phyloP scores from a whole-genome alignment of 2,888 invertebrate genomes.

The Amphipoea oculea region DNA sequence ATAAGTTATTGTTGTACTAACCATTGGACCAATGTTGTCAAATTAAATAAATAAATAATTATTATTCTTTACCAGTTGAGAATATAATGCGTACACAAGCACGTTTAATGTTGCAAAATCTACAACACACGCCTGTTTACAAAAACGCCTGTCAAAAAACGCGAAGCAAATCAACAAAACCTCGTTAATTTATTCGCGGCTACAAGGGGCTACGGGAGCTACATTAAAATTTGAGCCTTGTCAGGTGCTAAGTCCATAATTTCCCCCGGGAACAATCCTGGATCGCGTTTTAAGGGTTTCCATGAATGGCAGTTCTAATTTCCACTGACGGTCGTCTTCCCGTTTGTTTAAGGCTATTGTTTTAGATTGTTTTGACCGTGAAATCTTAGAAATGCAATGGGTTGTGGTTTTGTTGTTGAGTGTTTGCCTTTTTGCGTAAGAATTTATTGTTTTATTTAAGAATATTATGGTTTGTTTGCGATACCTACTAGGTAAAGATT shows the following conservation, averaged over 20 bases:
- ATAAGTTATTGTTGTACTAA: too few species aligned
- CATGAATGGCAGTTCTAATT: slow-evolving; percentile 87
- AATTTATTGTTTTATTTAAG: neutral
- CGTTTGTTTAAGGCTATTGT: slow-evolving; percentile 68
- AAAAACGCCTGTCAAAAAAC: slow-evolving; percentile 69
- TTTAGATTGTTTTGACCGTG: slow-evolving; percentile 73
- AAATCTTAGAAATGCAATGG: slow-evolving; percentile 68
- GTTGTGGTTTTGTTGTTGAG: slow-evolving; percentile 26
- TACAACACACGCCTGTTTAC: slow-evolving; percentile 25
- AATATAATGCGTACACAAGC: neutral
- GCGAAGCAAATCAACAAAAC: slow-evolving; percentile 77
- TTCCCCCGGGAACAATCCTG: slow-evolving; percentile 88
- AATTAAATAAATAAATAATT: too few species aligned
- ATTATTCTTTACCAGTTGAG: neutral
- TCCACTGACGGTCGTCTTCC: slow-evolving; percentile 76
- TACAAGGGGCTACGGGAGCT: slow-evolving; percentile 78
- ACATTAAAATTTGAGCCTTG: slow-evolving; percentile 90
- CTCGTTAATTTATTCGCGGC: slow-evolving; percentile 86
- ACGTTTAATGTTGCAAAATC: neutral
- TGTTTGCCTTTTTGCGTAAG: slow-evolving; percentile 13
- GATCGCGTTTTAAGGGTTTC: slow-evolving; percentile 88
- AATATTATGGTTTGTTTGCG: neutral
- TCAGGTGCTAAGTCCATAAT: slow-evolving; percentile 91
- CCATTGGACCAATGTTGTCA: too few species aligned
- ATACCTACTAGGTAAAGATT: neutral